Conservation (phyloP, 2,113 vertebrate genomes). For the Myotis brandtii region DNA sequence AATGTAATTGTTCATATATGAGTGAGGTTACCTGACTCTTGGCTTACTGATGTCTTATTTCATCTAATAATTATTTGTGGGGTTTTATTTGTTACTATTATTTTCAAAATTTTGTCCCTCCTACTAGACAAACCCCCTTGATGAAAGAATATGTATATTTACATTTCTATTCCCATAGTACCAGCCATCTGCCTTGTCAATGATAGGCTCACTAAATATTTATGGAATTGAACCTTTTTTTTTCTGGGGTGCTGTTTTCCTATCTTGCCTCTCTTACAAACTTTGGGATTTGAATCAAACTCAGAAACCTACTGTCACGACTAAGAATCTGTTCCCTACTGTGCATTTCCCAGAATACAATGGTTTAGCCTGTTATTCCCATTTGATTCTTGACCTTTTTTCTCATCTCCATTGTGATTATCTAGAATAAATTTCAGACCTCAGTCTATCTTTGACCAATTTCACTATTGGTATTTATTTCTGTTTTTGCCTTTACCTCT, state of each 20-base stretch:
- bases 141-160: neutral
- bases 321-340: neutral
- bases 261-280: neutral
- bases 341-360: neutral
- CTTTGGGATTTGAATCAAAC: neutral
- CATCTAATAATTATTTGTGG: neutral
- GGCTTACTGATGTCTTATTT: neutral
- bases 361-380: neutral
- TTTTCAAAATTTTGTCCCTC: neutral
- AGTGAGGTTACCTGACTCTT: neutral
- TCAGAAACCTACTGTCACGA: neutral
- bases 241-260: fast-evolving
- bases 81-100: neutral
- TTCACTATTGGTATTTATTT: neutral
- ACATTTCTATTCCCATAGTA: neutral
- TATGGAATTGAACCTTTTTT: neutral
- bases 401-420: neutral
- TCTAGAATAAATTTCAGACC: neutral
- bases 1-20: neutral
- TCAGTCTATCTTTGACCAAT: neutral
- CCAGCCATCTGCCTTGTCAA: neutral
- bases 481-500: neutral
- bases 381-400: neutral
- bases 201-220: neutral
- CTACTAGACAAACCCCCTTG: neutral